phyloP scores from a whole-genome alignment of 92 coral and sea anemone genomes.

The Palythoa grandiflora region DNA sequence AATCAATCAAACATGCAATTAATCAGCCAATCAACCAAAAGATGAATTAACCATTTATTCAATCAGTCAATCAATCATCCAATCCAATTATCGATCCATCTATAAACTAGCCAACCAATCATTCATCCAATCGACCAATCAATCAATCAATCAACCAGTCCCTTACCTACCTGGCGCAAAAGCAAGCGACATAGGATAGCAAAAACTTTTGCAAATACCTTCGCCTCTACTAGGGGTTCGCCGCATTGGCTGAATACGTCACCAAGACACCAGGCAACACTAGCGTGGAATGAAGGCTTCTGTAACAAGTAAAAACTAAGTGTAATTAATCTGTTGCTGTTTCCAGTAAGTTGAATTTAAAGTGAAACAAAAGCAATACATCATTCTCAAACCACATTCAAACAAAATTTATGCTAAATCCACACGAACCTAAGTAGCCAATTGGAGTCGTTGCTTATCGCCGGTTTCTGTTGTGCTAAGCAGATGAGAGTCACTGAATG shows the following conservation, averaged over 20 bases:
- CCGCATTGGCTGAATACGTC: conserved; percentile 64
- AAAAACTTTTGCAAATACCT: conserved; percentile 17
- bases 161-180: background rate
- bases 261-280: conserved; percentile 95
- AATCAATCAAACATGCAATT: background rate
- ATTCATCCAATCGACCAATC: background rate
- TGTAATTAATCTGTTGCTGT: too few species aligned
- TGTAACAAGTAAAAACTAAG: conserved; percentile 12
- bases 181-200: background rate
- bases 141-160: background rate
- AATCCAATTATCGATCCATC: background rate
- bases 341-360: too few species aligned
- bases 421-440: too few species aligned
- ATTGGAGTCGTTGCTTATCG: too few species aligned
- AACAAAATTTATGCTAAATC: too few species aligned
- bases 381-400: too few species aligned
- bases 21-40: background rate
- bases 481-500: too few species aligned
- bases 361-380: too few species aligned
- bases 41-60: background rate
- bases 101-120: background rate
- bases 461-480: too few species aligned
- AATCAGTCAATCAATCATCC: background rate
- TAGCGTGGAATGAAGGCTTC: conserved; percentile 94
- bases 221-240: conserved; percentile 20